A percentile compares a stretch with the other conserved stretches of the same genome.
Conservation (phyloP, 2,113 vertebrate species). For the Myxocyprinus asiaticus region DNA sequence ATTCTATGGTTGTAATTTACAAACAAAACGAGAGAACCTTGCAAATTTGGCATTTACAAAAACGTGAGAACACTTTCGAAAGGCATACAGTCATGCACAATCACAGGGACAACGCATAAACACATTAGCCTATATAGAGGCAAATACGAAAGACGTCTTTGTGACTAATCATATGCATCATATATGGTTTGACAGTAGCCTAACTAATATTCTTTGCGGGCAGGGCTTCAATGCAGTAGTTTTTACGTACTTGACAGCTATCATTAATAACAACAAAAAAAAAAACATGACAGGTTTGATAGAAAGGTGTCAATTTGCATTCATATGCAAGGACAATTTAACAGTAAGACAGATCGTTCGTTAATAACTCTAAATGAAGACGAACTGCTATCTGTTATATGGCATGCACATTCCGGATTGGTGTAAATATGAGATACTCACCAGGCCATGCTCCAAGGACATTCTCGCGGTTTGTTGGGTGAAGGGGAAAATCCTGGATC, state of each 20-base stretch:
- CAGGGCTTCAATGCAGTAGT: slow-evolving; percentile 55
- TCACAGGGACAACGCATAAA: not conserved
- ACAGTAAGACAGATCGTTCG: not conserved
- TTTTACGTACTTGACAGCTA: slow-evolving; percentile 37
- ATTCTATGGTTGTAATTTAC: not conserved
- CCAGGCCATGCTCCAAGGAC: slow-evolving; percentile 67
- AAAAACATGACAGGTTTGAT: not conserved
- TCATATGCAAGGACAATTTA: slow-evolving; percentile 16
- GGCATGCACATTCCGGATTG: not conserved
- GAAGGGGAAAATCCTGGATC: slow-evolving; percentile 52
- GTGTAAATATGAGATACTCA: slow-evolving; percentile 56
- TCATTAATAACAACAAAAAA: slow-evolving; percentile 43
- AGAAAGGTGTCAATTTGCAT: slow-evolving; percentile 23
- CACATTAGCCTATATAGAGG: no score
- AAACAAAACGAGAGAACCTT: not conserved
- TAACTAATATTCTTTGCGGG: no score
- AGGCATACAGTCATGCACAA: not conserved
- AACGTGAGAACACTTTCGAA: not conserved
- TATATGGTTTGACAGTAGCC: not conserved
- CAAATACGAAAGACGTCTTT: slow-evolving; percentile 2
- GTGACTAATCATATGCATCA: not conserved
- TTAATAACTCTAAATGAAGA: not conserved
- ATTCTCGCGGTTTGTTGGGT: slow-evolving; percentile 49
- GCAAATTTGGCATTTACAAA: not conserved
- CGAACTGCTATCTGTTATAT: no score